Evolutionary conservation across 2,113 vertebrate species (phyloP).

Genomic region (rabbit (Oryctolagus cuniculus)): DNA sequence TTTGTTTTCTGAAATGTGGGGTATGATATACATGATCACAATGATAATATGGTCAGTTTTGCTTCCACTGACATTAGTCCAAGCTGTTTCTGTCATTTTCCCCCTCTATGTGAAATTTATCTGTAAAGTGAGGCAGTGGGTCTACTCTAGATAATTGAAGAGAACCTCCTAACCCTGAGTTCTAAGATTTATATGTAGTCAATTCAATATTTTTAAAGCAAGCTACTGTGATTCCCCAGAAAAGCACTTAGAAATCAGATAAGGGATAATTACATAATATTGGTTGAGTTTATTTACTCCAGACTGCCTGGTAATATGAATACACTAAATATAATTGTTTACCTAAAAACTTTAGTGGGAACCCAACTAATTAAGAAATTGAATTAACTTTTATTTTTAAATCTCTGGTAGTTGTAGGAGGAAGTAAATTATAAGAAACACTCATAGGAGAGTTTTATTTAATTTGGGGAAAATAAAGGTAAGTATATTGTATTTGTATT

Average conservation of each 20-base stretch:
- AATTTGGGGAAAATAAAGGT: conserved; percentile 28
- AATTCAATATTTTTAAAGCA: neutral
- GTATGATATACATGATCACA: neutral
- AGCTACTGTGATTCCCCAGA: neutral
- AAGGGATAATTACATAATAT: neutral
- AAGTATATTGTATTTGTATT: neutral
- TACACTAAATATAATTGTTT: neutral
- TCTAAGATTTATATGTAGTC: neutral
- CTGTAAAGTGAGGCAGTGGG: neutral
- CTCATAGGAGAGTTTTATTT: neutral
- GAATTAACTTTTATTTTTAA: conserved; percentile 50
- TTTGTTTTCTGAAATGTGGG: neutral
- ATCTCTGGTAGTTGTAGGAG: neutral
- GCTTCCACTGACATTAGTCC: neutral
- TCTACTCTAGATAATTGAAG: neutral
- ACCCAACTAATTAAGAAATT: neutral
- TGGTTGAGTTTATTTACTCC: conserved; percentile 19
- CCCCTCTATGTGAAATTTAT: neutral
- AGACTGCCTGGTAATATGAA: neutral
- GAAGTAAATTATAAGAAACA: conserved; percentile 12
- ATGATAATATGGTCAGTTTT: neutral
- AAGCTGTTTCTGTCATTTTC: neutral
- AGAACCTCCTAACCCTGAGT: neutral
- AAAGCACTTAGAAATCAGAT: conserved; percentile 14
- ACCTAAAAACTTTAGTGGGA: conserved; percentile 1